A percentile compares a stretch with the other conserved stretches of the same genome.
These are phyloP conservation scores for Exocentrus adspersus DNA, from an alignment of 2,888 invertebrate species.

Conservation along the genomic window DNA sequence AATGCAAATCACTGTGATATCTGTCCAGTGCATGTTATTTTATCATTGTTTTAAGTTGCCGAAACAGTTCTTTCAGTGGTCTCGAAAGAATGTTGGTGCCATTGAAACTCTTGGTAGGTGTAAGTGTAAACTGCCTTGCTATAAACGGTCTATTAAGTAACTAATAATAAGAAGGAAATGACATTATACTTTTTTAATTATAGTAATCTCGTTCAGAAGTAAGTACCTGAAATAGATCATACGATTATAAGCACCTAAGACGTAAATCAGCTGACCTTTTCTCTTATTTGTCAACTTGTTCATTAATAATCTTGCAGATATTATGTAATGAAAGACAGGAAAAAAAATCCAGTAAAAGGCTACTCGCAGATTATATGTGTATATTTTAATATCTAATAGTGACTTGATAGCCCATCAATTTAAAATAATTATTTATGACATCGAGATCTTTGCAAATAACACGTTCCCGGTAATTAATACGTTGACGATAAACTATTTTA, in stretches of 20 bases:
- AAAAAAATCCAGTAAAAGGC: neutral
- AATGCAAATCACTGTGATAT: no score
- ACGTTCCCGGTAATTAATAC: neutral
- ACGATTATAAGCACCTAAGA: neutral
- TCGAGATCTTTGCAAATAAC: neutral
- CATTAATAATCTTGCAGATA: neutral
- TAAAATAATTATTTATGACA: constrained; percentile 3
- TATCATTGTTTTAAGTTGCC: no score
- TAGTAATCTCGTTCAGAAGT: neutral
- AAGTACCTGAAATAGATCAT: neutral
- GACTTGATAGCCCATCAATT: neutral
- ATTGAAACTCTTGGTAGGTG: no score
- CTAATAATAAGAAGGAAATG: no score
- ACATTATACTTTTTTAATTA: neutral
- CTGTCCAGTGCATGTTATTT: no score
- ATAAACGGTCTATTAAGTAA: no score
- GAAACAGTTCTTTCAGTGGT: no score
- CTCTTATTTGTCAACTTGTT: neutral
- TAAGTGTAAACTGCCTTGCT: no score
- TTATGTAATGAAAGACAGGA: neutral
- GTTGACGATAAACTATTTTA: neutral
- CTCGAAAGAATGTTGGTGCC: no score
- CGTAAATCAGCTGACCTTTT: neutral
- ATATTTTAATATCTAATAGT: neutral
- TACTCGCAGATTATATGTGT: neutral